Evolutionary conservation across 2,113 vertebrate genomes (phyloP).

Genomic region (Petrocephalus microphthalmus): DNA sequence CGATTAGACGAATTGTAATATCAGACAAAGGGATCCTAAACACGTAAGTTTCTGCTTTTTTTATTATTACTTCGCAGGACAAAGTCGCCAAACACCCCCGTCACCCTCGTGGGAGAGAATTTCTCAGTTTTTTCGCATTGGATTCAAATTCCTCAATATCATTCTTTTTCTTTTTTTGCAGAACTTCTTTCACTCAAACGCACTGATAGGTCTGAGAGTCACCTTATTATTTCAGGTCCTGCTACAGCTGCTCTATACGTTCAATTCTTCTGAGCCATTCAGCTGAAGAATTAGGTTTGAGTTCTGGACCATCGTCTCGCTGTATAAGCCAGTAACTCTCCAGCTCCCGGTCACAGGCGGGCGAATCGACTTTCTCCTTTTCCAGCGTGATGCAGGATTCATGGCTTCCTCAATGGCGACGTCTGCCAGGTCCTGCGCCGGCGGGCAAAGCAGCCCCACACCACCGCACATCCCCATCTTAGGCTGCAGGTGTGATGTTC

Average conservation of each 20-base stretch:
- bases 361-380: neutral
- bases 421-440: neutral
- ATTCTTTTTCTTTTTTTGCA: no score
- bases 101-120: neutral
- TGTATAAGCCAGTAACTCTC: neutral
- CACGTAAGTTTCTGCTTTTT: neutral
- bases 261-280: neutral
- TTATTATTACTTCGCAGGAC: neutral
- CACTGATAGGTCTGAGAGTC: neutral
- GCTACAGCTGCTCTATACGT: neutral
- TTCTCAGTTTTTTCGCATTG: neutral
- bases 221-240: neutral
- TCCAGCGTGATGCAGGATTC: neutral
- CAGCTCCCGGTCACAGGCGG: neutral
- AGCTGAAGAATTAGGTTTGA: neutral
- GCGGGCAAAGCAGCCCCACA: neutral
- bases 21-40: neutral
- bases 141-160: no score
- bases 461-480: neutral
- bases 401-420: neutral
- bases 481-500: neutral
- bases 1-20: neutral
- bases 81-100: neutral
- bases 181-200: neutral
- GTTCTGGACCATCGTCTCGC: neutral